A percentile compares a stretch with the other conserved stretches of the same genome.
phyloP scores from a whole-genome alignment of 2,888 invertebrate species.

The Polymixis flavicincta region DNA sequence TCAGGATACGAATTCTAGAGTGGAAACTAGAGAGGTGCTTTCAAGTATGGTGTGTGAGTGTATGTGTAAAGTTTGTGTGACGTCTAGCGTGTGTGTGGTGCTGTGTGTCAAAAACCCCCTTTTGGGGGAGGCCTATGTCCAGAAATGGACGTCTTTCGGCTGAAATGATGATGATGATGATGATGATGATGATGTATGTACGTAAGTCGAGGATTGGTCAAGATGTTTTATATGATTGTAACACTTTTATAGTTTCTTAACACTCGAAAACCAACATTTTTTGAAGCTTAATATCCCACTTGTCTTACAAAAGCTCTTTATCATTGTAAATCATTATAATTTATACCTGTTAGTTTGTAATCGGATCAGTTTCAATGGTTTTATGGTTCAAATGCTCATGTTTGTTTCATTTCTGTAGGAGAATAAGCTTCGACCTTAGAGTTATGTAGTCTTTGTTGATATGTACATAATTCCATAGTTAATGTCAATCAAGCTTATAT shows the following conservation, averaged over 20 bases:
- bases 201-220: slow-evolving; percentile 7
- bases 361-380: slow-evolving; percentile 8
- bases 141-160: too few relatives aligned
- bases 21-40: too few relatives aligned
- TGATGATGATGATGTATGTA: too few relatives aligned
- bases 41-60: too few relatives aligned
- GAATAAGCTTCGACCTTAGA: background rate
- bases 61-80: too few relatives aligned
- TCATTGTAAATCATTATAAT: slow-evolving; percentile 17
- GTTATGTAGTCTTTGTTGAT: background rate
- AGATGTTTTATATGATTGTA: slow-evolving; percentile 6
- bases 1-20: too few relatives aligned
- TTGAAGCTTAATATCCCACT: slow-evolving; percentile 15
- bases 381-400: background rate
- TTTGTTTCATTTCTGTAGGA: background rate
- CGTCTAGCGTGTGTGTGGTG: too few relatives aligned
- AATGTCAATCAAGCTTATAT: background rate
- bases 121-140: too few relatives aligned
- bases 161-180: too few relatives aligned
- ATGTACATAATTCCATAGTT: background rate
- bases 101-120: too few relatives aligned
- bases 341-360: slow-evolving; percentile 20
- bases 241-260: slow-evolving; percentile 3
- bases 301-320: slow-evolving; percentile 24
- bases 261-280: background rate